Evolutionary conservation across 35 echinoderm and acorn worm genomes (phyloP).

Genomic region (Apostichopus parvimensis): DNA sequence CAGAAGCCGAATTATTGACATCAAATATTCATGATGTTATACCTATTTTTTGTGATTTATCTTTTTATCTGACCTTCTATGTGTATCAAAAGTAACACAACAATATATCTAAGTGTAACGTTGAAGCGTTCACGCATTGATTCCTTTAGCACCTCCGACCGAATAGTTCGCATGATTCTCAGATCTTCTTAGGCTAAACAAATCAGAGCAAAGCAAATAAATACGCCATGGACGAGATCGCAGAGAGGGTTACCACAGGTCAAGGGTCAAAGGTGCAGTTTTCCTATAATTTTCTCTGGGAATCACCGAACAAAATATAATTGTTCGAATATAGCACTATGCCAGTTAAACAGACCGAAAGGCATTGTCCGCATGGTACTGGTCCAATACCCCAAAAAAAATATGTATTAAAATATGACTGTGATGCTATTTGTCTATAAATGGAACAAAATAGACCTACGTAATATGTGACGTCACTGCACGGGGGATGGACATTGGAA

Average conservation of each 20-base stretch:
- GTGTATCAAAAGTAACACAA: neutral
- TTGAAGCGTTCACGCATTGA: neutral
- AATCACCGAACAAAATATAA: too few species aligned
- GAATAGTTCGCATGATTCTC: neutral
- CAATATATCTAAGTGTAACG: neutral
- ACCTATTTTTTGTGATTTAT: neutral
- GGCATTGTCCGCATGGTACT: too few species aligned
- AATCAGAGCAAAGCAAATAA: neutral
- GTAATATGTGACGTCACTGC: too few species aligned
- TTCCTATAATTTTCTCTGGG: neutral
- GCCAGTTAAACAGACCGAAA: too few species aligned
- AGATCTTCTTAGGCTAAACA: conserved; percentile 3
- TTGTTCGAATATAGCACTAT: too few species aligned
- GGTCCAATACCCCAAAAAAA: too few species aligned
- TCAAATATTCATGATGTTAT: neutral
- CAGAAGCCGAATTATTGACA: neutral
- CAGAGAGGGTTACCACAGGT: neutral
- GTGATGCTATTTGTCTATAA: too few species aligned
- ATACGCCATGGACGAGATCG: neutral
- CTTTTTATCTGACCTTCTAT: neutral
- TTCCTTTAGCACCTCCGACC: neutral
- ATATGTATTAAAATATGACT: too few species aligned
- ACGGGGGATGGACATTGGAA: too few species aligned
- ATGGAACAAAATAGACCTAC: too few species aligned
- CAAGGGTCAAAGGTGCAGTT: neutral